phyloP scores from a whole-genome alignment of 2,797 vertebrate species.

The Artibeus lituratus region DNA sequence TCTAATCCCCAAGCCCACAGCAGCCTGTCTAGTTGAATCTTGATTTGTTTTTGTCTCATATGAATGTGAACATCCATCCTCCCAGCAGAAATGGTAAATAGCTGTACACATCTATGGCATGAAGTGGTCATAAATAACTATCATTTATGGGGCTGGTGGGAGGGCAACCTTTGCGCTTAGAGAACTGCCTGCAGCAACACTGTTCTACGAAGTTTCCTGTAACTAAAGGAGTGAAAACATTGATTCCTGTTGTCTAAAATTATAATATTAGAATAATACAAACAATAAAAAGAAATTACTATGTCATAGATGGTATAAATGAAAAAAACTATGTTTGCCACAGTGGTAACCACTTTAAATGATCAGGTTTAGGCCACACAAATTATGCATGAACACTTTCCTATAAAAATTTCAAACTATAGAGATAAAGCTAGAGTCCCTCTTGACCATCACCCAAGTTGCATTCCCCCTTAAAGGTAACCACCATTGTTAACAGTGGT shows the following conservation, averaged over 20 bases:
- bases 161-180: slow-evolving; percentile 49
- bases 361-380: not conserved
- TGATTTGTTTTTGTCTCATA: slow-evolving; percentile 74
- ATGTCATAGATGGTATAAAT: not conserved
- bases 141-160: slow-evolving; percentile 66
- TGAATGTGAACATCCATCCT: slow-evolving; percentile 71
- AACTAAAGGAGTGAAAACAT: slow-evolving; percentile 16
- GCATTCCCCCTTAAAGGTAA: not conserved
- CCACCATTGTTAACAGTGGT: not conserved
- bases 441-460: not conserved
- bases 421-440: not conserved
- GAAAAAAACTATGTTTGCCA: slow-evolving; percentile 8
- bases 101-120: slow-evolving; percentile 39
- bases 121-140: slow-evolving; percentile 64
- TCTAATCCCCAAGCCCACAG: slow-evolving; percentile 65
- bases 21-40: slow-evolving; percentile 58
- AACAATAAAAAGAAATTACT: not conserved
- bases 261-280: slow-evolving; percentile 39
- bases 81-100: slow-evolving; percentile 73
- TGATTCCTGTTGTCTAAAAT: slow-evolving; percentile 39
- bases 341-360: not conserved
- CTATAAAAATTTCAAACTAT: slow-evolving; percentile 10
- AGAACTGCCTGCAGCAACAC: not conserved
- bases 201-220: slow-evolving; percentile 40
- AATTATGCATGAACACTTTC: not conserved